A percentile compares a stretch with the other conserved stretches of the same genome.
Evolutionary conservation across 2,797 vertebrate species (phyloP).

Genomic region (Gouania willdenowi): DNA sequence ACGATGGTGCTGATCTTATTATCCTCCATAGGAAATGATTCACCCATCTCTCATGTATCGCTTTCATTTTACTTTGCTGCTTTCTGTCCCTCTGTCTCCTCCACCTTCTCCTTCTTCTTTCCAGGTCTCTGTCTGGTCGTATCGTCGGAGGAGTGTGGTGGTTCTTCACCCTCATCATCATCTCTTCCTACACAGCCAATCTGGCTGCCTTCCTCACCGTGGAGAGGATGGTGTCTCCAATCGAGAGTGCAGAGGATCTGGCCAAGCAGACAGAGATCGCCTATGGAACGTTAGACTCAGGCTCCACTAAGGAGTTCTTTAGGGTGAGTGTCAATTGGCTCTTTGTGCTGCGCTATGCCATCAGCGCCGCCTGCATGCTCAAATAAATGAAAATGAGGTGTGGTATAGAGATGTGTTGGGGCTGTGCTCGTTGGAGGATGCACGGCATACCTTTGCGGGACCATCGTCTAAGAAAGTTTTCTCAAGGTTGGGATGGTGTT

Average conservation of each 20-base stretch:
- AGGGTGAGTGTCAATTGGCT: slow-evolving; percentile 80
- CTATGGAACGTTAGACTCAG: slow-evolving; percentile 98
- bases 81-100: slow-evolving; percentile 14
- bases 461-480: too few species aligned
- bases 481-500: too few species aligned
- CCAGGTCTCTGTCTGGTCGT: slow-evolving; percentile 93
- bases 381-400: too few species aligned
- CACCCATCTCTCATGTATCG: neutral
- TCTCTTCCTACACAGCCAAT: slow-evolving; percentile 99
- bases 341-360: too few species aligned
- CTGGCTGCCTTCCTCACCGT: slow-evolving; percentile 98
- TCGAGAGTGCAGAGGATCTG: slow-evolving; percentile 96
- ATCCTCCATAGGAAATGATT: neutral
- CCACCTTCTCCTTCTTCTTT: slow-evolving; percentile 18
- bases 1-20: neutral
- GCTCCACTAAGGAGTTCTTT: slow-evolving; percentile 99
- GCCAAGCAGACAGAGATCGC: slow-evolving; percentile 99
- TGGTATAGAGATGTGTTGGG: too few species aligned
- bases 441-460: too few species aligned
- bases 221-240: slow-evolving; percentile 98
- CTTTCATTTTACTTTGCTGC: slow-evolving; percentile 14
- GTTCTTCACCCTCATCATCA: slow-evolving; percentile 99
- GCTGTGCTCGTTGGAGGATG: too few species aligned
- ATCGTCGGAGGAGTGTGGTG: slow-evolving; percentile 99
- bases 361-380: too few species aligned